A percentile compares a stretch with the other conserved stretches of the same genome.
These are phyloP conservation scores for Pagetopsis macropterus DNA, from an alignment of 2,797 vertebrate genomes.

Conservation along the genomic window DNA sequence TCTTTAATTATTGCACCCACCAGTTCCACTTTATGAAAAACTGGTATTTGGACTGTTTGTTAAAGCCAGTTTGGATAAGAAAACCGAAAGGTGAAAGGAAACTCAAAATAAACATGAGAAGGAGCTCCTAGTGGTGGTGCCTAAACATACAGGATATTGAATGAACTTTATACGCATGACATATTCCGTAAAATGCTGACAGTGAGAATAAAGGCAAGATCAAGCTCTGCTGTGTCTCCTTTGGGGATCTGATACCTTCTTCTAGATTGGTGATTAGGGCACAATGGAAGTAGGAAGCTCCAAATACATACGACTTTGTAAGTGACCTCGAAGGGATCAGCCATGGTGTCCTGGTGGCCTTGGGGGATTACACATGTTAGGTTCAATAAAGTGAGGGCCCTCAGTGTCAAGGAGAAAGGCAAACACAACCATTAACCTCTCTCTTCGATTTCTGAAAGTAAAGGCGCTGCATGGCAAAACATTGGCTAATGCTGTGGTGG, in stretches of 20 bases:
- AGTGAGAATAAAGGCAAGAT: constrained; percentile 74
- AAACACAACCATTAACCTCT: constrained; percentile 84
- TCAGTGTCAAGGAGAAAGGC: constrained; percentile 85
- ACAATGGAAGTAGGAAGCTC: constrained; percentile 83
- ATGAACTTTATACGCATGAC: constrained; percentile 73
- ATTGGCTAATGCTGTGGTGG: constrained; percentile 47
- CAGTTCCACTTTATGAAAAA: constrained; percentile 50
- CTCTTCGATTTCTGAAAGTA: constrained; percentile 73
- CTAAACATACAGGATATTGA: constrained; percentile 73
- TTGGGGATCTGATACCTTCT: constrained; percentile 78
- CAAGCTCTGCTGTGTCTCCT: constrained; percentile 69
- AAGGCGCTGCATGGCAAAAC: constrained; percentile 62
- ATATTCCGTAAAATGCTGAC: constrained; percentile 81
- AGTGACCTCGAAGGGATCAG: constrained; percentile 84
- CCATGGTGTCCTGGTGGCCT: constrained; percentile 78
- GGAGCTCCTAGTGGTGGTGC: constrained; percentile 56
- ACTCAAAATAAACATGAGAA: constrained; percentile 62
- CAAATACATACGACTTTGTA: constrained; percentile 85
- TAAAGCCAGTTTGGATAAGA: constrained; percentile 55
- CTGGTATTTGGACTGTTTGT: constrained; percentile 50
- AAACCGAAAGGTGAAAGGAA: constrained; percentile 52
- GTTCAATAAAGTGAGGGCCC: constrained; percentile 86
- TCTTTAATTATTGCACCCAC: constrained; percentile 76
- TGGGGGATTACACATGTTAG: constrained; percentile 86
- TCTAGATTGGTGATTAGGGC: constrained; percentile 85